phyloP scores from a whole-genome alignment of 2,888 invertebrate genomes.

The Adelognathus sp. region DNA sequence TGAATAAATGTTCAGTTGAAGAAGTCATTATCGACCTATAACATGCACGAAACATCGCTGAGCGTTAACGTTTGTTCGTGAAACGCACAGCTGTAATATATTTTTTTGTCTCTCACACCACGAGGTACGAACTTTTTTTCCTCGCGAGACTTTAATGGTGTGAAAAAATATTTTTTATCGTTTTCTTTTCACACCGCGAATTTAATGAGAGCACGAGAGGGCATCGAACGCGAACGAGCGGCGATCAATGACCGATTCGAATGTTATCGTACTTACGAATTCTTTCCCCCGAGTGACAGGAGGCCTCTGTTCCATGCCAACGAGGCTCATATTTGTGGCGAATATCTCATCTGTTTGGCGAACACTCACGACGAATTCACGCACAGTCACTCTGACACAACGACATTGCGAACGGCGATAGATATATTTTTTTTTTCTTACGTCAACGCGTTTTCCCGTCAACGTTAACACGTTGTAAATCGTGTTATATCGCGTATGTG shows the following conservation, averaged over 20 bases:
- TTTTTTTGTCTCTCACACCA: no score
- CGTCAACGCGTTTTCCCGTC: not conserved
- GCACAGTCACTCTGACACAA: slow-evolving; percentile 52
- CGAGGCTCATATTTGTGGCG: slow-evolving; percentile 66
- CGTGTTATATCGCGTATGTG: slow-evolving; percentile 72
- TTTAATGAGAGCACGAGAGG: not conserved
- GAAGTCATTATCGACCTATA: not conserved
- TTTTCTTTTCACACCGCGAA: not conserved
- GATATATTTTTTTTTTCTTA: not conserved
- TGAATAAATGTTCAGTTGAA: not conserved
- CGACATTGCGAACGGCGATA: slow-evolving; percentile 21
- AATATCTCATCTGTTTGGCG: not conserved
- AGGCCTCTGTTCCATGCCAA: slow-evolving; percentile 69
- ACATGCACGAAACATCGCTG: not conserved
- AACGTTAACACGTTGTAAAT: slow-evolving; percentile 70
- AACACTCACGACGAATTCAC: not conserved
- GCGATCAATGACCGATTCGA: slow-evolving; percentile 53
- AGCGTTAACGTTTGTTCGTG: not conserved
- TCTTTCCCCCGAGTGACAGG: slow-evolving; percentile 71
- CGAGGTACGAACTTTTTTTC: not conserved
- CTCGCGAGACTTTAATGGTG: not conserved
- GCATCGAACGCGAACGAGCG: slow-evolving; percentile 33
- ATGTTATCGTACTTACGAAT: slow-evolving; percentile 70
- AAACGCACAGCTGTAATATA: not conserved
- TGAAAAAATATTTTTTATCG: slow-evolving; percentile 14